These are phyloP conservation scores for Caenorhabditis sulstoni DNA, from an alignment of 2,888 invertebrate species.

Conservation along the genomic window DNA sequence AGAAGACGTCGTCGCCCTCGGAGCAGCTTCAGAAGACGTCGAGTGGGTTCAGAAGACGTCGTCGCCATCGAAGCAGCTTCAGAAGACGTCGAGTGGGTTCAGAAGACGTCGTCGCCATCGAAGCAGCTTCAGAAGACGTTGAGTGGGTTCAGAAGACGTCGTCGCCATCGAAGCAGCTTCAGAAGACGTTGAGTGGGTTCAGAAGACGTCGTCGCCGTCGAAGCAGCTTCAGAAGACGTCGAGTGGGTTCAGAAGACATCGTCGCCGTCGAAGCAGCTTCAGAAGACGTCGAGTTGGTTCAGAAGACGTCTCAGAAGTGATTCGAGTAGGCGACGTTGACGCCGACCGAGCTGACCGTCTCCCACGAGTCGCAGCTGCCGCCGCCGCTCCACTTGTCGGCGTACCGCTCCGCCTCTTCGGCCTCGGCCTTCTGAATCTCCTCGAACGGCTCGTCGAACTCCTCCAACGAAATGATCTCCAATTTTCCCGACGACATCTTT, in stretches of 20 bases:
- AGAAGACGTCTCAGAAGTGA: slow-evolving; percentile 30
- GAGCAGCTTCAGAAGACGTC: too few species aligned
- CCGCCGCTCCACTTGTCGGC: slow-evolving; percentile 40
- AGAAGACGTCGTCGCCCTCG: background rate
- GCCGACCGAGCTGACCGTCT: slow-evolving; percentile 47
- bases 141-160: too few species aligned
- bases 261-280: too few species aligned
- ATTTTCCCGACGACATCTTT: slow-evolving; percentile 39
- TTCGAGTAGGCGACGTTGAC: slow-evolving; percentile 52
- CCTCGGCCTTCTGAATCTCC: slow-evolving; percentile 39
- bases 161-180: too few species aligned
- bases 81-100: too few species aligned
- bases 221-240: slow-evolving; percentile 6
- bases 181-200: too few species aligned
- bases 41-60: too few species aligned
- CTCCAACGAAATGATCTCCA: slow-evolving; percentile 44
- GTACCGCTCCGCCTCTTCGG: slow-evolving; percentile 44
- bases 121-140: too few species aligned
- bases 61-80: too few species aligned
- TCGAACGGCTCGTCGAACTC: slow-evolving; percentile 52
- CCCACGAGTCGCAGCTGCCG: slow-evolving; percentile 42
- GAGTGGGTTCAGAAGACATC: background rate
- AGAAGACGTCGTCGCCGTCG: too few species aligned
- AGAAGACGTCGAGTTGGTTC: background rate
- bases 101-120: too few species aligned